Base-by-base conservation (phyloP, 2,888 invertebrate genomes). In the Erpobdella octoculata region DNA sequence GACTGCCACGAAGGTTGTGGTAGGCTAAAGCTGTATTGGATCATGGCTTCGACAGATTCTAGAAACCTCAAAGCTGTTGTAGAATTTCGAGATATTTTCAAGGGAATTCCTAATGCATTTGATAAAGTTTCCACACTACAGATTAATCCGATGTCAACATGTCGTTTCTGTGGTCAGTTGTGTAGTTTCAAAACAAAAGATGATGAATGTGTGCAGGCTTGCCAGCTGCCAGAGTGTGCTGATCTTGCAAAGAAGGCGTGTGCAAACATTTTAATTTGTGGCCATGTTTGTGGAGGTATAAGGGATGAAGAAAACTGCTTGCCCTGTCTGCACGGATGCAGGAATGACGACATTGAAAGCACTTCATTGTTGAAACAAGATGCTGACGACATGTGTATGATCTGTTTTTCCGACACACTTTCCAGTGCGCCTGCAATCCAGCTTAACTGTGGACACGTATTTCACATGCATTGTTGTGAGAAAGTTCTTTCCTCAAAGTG, bases 381-480 rank as follows among this genome's bases (percentile, higher is more conserved):
- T 83, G 93, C 93, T 0, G 97, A 97, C 80, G 97, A 97, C 82
- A 94, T 97, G 93, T 97, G 97, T 84, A 96, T 97, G 92, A 93
- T 97, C 78, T 97, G 97, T 83, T 97, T 97, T 84, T 93, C 94
- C 0, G 97, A 97, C 82, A 93, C 96, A 0, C 85, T 97, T 58
- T 91, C 93, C 37, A 93, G 92, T 76, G 95, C 96, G 0, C 97
- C 97, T 12, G 91, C 95, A 2, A 88, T 96, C 80, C 91, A 92
- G 89, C 84, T 96, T 70, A 88, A 89, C 77, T 97, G 97, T 83
- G 94, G 94, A 0, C 97, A 97, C 81, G 92, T 96, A 18, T 97
- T 97, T 83, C 97, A 97, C 80, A 87, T 89, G 71, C 92, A 93
- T 79, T 97, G 97, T 84, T 90, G 91, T 80, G 89, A 89, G 80